Conservation (phyloP, 2,797 vertebrate species). For the Myotis myotis region DNA sequence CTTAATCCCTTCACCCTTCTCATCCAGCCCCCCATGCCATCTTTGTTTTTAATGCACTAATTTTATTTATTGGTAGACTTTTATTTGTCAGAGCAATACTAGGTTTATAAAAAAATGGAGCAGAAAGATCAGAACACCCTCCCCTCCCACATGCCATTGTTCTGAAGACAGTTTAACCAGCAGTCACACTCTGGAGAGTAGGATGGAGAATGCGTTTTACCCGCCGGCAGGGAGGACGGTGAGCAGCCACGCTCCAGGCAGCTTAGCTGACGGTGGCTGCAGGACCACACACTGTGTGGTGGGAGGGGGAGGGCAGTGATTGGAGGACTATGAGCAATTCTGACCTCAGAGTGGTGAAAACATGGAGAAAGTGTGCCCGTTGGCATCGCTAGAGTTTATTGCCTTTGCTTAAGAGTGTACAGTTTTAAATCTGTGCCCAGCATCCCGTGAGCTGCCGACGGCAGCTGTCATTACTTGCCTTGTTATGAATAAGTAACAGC, state of each 20-base stretch:
- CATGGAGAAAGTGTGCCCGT: neutral
- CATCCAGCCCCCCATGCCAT: too few relatives aligned
- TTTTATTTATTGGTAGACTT: neutral
- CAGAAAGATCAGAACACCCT: neutral
- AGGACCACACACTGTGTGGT: rapidly evolving
- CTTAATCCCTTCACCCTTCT: too few relatives aligned
- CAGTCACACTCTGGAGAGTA: neutral
- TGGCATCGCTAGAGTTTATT: neutral
- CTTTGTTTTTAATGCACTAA: too few relatives aligned
- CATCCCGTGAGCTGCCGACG: neutral
- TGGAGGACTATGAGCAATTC: neutral
- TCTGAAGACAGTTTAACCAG: neutral
- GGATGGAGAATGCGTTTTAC: rapidly evolving
- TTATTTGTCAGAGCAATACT: too few relatives aligned
- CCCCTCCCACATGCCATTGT: neutral
- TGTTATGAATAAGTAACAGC: neutral
- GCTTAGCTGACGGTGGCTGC: neutral
- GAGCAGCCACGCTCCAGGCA: neutral
- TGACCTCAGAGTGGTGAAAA: neutral
- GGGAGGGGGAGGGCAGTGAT: neutral
- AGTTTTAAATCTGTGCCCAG: neutral
- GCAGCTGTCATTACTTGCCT: neutral
- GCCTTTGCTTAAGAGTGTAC: neutral
- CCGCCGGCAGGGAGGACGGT: rapidly evolving
- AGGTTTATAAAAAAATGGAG: neutral